phyloP scores from a whole-genome alignment of 2,888 invertebrate genomes.

The Ichneumoninae sp. region DNA sequence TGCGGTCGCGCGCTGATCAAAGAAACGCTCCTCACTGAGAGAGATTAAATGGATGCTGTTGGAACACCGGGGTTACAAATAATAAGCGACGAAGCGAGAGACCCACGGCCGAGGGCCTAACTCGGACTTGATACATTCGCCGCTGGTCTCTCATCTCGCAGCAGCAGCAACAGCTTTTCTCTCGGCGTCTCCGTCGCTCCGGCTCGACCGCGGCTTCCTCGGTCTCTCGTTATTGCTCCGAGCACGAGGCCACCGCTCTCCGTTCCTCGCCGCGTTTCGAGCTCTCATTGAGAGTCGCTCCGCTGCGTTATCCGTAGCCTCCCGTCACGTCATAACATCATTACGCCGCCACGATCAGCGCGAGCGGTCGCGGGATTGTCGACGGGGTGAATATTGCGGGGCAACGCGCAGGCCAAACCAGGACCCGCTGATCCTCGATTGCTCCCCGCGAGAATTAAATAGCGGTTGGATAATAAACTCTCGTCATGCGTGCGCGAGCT shows the following conservation, averaged over 20 bases:
- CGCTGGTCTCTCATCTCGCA: constrained; percentile 37
- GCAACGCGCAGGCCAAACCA: neutral
- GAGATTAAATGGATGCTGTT: constrained; percentile 83
- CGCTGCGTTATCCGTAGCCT: constrained; percentile 68
- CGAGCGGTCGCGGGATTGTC: neutral
- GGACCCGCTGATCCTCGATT: neutral
- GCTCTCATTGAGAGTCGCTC: constrained; percentile 61
- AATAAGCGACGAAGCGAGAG: constrained; percentile 76
- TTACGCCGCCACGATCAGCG: constrained; percentile 67
- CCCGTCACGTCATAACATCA: constrained; percentile 75
- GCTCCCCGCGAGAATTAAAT: neutral
- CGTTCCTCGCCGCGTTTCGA: constrained; percentile 33
- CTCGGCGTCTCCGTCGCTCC: constrained; percentile 68
- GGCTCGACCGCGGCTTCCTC: constrained; percentile 38
- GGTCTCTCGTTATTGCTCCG: constrained; percentile 28
- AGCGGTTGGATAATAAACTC: neutral
- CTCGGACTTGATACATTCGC: constrained; percentile 80
- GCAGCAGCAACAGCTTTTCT: constrained; percentile 52
- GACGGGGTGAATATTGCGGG: constrained; percentile 29
- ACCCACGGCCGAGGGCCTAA: constrained; percentile 70
- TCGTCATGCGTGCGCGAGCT: neutral
- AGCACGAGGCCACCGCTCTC: constrained; percentile 36
- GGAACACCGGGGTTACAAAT: constrained; percentile 82
- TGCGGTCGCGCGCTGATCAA: constrained; percentile 84
- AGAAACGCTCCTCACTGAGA: constrained; percentile 83